Evolutionary conservation across 2,113 vertebrate genomes (phyloP).

Genomic region (Paradoxurus hermaphroditus): DNA sequence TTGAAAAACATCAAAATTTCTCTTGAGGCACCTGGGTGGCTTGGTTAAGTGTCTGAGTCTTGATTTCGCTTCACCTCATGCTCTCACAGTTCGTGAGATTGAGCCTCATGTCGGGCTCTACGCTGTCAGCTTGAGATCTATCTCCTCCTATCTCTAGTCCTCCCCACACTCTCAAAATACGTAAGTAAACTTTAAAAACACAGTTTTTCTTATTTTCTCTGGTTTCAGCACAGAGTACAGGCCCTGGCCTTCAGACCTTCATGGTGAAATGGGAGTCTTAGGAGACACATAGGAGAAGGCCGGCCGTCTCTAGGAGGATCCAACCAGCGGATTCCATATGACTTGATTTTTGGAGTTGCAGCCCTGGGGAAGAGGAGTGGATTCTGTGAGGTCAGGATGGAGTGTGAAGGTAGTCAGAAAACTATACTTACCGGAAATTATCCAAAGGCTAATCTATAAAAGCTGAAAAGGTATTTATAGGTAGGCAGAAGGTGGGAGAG

Average conservation of each 20-base stretch:
- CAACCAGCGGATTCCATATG: background rate
- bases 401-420: background rate
- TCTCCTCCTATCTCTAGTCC: too few relatives aligned
- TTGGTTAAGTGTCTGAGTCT: too few relatives aligned
- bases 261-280: background rate
- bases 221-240: background rate
- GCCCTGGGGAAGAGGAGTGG: background rate
- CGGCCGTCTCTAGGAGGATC: background rate
- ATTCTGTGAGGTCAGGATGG: background rate
- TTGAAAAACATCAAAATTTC: background rate
- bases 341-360: background rate
- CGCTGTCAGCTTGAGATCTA: too few relatives aligned
- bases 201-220: background rate
- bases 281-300: too few relatives aligned
- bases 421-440: background rate
- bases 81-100: too few relatives aligned
- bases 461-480: background rate
- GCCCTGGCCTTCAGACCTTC: background rate
- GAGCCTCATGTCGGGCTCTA: too few relatives aligned
- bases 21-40: too few relatives aligned
- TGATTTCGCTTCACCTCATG: too few relatives aligned
- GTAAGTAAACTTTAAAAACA: background rate
- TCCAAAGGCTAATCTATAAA: background rate
- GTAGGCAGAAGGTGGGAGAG: background rate
- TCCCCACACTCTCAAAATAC: too few relatives aligned